phyloP scores from a whole-genome alignment of 2,113 vertebrate species.

The Narcine bancroftii region DNA sequence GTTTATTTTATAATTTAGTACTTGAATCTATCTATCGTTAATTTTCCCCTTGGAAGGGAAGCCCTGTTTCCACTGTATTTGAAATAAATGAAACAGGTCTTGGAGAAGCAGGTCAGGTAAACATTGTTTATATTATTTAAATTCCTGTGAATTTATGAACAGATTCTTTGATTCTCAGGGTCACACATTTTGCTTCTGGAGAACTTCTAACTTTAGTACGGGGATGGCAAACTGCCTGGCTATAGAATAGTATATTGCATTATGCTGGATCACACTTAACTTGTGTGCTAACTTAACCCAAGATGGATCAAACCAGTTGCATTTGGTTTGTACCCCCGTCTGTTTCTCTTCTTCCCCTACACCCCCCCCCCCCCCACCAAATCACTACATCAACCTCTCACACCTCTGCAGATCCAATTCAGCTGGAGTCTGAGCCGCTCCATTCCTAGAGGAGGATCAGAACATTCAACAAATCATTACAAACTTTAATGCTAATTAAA shows the following conservation, averaged over 20 bases:
- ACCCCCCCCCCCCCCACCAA: no score
- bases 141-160: not conserved
- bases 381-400: no score
- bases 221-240: not conserved
- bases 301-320: no score
- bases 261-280: not conserved
- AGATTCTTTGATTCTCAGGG: not conserved
- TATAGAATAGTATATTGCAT: not conserved
- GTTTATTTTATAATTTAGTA: not conserved
- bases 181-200: not conserved
- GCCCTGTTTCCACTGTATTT: not conserved
- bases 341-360: no score
- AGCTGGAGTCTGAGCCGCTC: no score
- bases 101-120: not conserved
- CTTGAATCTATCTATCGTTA: not conserved
- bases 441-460: no score
- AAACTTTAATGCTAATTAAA: no score
- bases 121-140: not conserved
- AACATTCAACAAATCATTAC: no score
- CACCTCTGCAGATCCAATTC: no score
- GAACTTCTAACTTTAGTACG: not conserved
- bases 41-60: not conserved
- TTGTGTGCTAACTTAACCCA: no score
- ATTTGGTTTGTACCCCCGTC: no score
- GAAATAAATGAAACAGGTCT: not conserved